phyloP scores from a whole-genome alignment of 2,113 vertebrate genomes.

The Dasyprocta punctata region DNA sequence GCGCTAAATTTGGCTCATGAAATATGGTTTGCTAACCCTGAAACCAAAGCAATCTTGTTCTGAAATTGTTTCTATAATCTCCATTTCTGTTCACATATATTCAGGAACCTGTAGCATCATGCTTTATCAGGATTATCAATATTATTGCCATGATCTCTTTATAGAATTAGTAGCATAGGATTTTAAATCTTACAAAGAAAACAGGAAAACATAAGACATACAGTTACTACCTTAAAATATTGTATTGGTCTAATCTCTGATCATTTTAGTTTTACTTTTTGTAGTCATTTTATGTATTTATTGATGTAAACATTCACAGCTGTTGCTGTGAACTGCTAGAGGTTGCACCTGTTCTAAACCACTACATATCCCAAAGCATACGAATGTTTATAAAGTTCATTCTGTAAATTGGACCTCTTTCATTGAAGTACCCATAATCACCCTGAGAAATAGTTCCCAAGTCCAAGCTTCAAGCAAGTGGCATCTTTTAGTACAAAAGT shows the following conservation, averaged over 20 bases:
- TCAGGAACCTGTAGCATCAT: neutral
- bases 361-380: neutral
- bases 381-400: neutral
- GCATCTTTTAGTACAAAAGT: neutral
- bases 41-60: neutral
- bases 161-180: neutral
- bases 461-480: neutral
- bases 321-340: neutral
- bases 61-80: slow-evolving; percentile 1
- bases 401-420: neutral
- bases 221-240: neutral
- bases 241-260: neutral
- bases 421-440: neutral
- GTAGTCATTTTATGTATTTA: neutral
- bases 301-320: neutral
- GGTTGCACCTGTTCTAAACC: neutral
- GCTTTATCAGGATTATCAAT: neutral
- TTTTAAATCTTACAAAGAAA: slow-evolving; percentile 4
- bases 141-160: neutral
- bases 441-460: neutral
- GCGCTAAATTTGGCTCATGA: neutral
- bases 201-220: neutral
- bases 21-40: neutral
- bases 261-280: neutral
- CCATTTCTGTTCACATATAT: neutral